Evolutionary conservation across 2,113 vertebrate genomes (phyloP).

Genomic region (Nesogale talazaci): DNA sequence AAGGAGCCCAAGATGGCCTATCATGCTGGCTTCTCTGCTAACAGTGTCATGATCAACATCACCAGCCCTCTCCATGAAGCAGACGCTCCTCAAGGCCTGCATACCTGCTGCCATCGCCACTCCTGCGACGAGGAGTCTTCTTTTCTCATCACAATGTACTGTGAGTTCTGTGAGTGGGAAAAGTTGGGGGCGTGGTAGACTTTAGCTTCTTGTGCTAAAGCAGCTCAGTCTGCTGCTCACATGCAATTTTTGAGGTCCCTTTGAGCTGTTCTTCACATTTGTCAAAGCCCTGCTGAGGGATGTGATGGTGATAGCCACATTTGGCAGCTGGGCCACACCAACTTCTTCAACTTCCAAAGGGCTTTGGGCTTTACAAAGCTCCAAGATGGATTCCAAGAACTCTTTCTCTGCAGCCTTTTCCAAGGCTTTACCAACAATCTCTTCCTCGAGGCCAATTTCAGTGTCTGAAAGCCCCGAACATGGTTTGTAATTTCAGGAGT

Average conservation of each 20-base stretch:
- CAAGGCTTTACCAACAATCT: conserved; percentile 90
- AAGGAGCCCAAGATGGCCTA: no score
- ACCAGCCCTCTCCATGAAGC: no score
- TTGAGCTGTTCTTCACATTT: conserved; percentile 99
- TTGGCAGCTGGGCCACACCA: conserved; percentile 96
- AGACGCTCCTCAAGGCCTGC: no score
- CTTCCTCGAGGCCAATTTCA: no score
- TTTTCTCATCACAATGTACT: no score
- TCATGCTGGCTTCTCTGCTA: no score
- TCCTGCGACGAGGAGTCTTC: no score
- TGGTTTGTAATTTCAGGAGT: no score
- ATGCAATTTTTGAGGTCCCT: conserved; percentile 98
- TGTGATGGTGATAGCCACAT: conserved; percentile 98
- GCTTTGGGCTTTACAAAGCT: conserved; percentile 96
- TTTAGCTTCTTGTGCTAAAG: conserved; percentile 98
- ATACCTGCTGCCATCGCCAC: no score
- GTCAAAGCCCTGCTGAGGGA: conserved; percentile 98
- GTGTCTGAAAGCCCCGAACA: no score
- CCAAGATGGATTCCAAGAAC: conserved; percentile 96
- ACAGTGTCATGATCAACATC: no score
- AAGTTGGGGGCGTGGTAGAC: conserved; percentile 96
- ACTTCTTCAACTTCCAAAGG: conserved; percentile 97
- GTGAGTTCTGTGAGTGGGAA: conserved; percentile 92
- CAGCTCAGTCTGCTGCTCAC: conserved; percentile 95
- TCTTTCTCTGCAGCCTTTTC: conserved; percentile 98